These are phyloP conservation scores for Malacosoma neustria DNA, from an alignment of 2,888 invertebrate genomes.

Conservation along the genomic window DNA sequence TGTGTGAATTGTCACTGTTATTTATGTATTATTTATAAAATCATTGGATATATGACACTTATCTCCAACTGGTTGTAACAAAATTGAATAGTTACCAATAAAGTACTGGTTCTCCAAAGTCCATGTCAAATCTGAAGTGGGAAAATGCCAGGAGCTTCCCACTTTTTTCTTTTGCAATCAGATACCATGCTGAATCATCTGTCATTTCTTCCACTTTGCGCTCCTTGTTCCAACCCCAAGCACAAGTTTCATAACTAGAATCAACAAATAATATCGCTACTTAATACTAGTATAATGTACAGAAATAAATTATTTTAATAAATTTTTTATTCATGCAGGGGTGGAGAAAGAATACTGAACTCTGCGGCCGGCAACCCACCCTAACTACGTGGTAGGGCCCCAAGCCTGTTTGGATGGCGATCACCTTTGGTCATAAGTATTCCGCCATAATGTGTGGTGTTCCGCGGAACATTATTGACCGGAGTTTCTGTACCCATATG, in stretches of 20 bases:
- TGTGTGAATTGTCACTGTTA: no score
- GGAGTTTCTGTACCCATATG: no score
- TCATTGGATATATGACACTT: neutral
- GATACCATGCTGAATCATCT: slow-evolving; percentile 83
- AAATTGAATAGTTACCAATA: slow-evolving; percentile 77
- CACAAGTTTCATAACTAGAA: slow-evolving; percentile 80
- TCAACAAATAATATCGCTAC: slow-evolving; percentile 4
- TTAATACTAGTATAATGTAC: no score
- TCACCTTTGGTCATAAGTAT: no score
- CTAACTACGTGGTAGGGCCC: no score
- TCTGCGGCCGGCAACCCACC: no score
- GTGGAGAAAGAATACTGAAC: no score
- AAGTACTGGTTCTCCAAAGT: slow-evolving; percentile 83
- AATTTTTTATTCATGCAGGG: no score
- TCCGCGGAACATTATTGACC: no score
- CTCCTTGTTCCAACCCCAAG: slow-evolving; percentile 87
- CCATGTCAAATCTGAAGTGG: slow-evolving; percentile 90
- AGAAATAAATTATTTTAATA: no score
- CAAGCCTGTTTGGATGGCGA: no score
- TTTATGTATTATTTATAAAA: neutral
- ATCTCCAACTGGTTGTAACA: neutral
- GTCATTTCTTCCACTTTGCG: slow-evolving; percentile 83
- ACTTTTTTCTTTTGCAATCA: slow-evolving; percentile 75
- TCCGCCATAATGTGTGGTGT: no score
- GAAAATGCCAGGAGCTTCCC: slow-evolving; percentile 79